Percentiles rank a stretch among this genome's conserved stretches.
These are phyloP conservation scores for Trinectes maculatus DNA, from an alignment of 2,113 vertebrate species.

Conservation along the genomic window DNA sequence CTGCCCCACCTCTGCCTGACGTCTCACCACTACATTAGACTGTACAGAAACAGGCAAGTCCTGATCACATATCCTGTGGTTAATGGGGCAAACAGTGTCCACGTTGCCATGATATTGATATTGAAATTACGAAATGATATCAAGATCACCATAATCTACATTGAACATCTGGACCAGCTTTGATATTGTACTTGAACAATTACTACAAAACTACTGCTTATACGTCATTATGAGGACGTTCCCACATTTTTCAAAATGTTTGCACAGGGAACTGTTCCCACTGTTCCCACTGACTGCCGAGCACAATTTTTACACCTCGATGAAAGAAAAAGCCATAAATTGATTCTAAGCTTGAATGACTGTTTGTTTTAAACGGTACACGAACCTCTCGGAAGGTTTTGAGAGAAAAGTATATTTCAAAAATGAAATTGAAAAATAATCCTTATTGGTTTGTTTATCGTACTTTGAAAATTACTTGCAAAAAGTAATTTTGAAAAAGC, in stretches of 20 bases:
- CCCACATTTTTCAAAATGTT: slow-evolving; percentile 40
- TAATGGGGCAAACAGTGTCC: not conserved
- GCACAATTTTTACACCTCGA: slow-evolving; percentile 56
- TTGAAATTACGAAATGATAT: not conserved
- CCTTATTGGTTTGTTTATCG: slow-evolving; percentile 36
- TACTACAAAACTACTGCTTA: not conserved
- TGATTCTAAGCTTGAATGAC: slow-evolving; percentile 34
- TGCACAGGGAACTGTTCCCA: slow-evolving; percentile 61
- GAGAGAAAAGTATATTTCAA: slow-evolving; percentile 19
- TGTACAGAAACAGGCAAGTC: slow-evolving; percentile 14
- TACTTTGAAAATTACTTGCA: slow-evolving; percentile 19
- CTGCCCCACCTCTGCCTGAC: slow-evolving; percentile 37
- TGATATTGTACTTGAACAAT: slow-evolving; percentile 12
- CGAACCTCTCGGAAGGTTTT: slow-evolving; percentile 1
- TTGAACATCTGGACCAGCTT: slow-evolving; percentile 25
- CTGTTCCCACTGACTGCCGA: slow-evolving; percentile 54
- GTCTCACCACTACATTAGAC: slow-evolving; percentile 28
- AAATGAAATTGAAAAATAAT: slow-evolving; percentile 12
- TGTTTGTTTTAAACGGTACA: slow-evolving; percentile 14
- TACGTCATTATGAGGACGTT: slow-evolving; percentile 30
- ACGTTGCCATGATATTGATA: not conserved
- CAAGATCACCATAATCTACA: not conserved
- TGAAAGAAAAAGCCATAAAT: slow-evolving; percentile 56
- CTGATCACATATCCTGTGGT: slow-evolving; percentile 18
- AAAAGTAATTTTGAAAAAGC: slow-evolving; percentile 39